Evolutionary conservation across 1,140 invertebrate genomes (phyloP).

Genomic region (Pogonomyrmex californicus): DNA sequence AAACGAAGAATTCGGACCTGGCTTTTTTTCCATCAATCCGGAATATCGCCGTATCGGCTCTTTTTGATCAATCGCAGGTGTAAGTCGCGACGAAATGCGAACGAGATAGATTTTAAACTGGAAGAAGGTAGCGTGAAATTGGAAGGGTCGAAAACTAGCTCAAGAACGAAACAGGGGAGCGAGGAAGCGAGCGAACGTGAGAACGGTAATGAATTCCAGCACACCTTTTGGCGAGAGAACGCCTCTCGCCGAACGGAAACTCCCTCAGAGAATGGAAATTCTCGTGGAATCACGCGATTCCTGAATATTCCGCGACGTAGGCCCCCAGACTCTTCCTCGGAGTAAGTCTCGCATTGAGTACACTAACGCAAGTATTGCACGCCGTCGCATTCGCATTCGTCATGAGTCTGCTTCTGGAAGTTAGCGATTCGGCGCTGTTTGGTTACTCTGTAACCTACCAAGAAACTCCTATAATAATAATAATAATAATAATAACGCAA

Average conservation of each 20-base stretch:
- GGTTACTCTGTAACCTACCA: background rate
- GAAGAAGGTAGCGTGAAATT: conserved; percentile 73
- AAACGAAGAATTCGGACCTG: conserved; percentile 24
- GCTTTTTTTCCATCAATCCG: conserved; percentile 32
- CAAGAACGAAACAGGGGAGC: conserved; percentile 43
- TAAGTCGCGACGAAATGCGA: conserved; percentile 39
- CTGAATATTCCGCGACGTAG: conserved; percentile 60
- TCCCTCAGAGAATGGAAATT: conserved; percentile 58
- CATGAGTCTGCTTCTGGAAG: conserved; percentile 15
- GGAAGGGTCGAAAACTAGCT: conserved; percentile 59
- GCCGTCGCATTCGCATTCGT: conserved; percentile 28
- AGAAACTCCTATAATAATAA: conserved; percentile 2
- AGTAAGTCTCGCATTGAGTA: conserved; percentile 48
- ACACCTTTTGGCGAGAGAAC: conserved; percentile 46
- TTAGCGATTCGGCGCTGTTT: conserved; percentile 21
- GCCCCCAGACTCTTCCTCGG: conserved; percentile 43
- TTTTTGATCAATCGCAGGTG: conserved; percentile 39
- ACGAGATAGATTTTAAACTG: conserved; percentile 62
- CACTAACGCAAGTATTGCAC: conserved; percentile 37
- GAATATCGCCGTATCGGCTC: conserved; percentile 30
- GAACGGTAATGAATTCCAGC: conserved; percentile 42
- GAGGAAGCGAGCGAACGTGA: background rate
- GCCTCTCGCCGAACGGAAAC: conserved; percentile 36
- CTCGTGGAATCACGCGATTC: conserved; percentile 37
- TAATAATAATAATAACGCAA: background rate